Conservation (phyloP, 1,140 invertebrate genomes). For the Polyergus mexicanus region DNA sequence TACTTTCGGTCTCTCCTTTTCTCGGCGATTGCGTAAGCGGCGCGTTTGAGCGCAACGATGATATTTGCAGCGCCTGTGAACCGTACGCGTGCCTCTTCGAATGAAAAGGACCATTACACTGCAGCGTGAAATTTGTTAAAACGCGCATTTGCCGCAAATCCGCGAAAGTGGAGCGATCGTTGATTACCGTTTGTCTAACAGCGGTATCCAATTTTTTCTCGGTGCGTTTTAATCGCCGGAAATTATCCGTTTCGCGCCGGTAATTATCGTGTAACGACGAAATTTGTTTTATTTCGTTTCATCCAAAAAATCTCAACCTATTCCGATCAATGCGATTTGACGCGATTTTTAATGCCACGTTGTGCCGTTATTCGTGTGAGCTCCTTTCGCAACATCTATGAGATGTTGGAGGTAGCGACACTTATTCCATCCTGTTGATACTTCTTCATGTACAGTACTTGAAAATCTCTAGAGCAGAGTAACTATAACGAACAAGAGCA, state of each 20-base stretch:
- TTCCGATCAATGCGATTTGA: neutral
- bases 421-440: conserved; percentile 1
- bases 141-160: conserved; percentile 31
- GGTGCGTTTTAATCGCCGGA: neutral
- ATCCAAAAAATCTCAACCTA: neutral
- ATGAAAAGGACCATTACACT: conserved; percentile 39
- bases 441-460: conserved; percentile 22
- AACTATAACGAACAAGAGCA: conserved; percentile 29
- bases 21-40: conserved; percentile 42
- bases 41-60: conserved; percentile 43
- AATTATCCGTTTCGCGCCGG: neutral
- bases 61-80: conserved; percentile 11
- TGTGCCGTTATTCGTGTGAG: conserved; percentile 23
- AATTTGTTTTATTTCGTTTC: neutral
- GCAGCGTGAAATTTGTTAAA: conserved; percentile 42
- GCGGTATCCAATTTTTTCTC: conserved; percentile 5
- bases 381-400: conserved; percentile 32
- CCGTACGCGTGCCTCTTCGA: conserved; percentile 18
- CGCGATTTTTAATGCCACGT: conserved; percentile 29
- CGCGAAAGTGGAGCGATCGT: conserved; percentile 53
- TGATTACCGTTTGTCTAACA: neutral
- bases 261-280: neutral
- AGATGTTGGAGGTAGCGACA: neutral
- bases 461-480: conserved; percentile 16
- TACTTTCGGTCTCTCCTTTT: conserved; percentile 46